Evolutionary conservation across 2,797 vertebrate species (phyloP).

Genomic region (Erpetoichthys calabaricus): DNA sequence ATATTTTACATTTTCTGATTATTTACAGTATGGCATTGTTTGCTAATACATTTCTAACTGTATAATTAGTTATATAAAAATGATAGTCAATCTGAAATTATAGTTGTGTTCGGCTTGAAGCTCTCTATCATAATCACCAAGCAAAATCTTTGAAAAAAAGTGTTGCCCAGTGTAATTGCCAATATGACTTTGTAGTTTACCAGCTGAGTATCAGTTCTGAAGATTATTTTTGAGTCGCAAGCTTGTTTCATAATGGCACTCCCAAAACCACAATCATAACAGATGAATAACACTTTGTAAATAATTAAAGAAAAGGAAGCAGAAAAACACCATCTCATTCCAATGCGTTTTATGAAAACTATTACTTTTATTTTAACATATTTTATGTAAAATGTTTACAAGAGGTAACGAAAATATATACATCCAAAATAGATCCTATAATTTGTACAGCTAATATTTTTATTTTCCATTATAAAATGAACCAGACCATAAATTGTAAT

Average conservation of each 20-base stretch:
- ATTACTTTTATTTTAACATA: conserved; percentile 53
- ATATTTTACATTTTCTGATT: no score
- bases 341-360: conserved; percentile 31
- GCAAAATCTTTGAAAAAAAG: no score
- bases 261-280: neutral
- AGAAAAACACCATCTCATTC: neutral
- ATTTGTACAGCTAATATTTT: conserved; percentile 51
- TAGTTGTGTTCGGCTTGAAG: no score
- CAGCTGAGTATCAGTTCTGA: neutral
- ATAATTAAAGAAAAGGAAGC: neutral
- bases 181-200: no score
- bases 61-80: no score
- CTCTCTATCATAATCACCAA: no score
- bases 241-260: neutral
- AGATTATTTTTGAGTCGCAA: neutral
- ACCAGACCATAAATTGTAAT: conserved; percentile 42
- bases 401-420: conserved; percentile 50
- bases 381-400: conserved; percentile 45
- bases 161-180: no score
- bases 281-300: neutral
- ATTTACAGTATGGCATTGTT: no score
- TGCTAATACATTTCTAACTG: no score
- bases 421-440: conserved; percentile 52
- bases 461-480: conserved; percentile 44
- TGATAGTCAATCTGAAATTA: no score